These are phyloP conservation scores for Carterocephalus palaemon DNA, from an alignment of 2,888 invertebrate species.

Conservation along the genomic window DNA sequence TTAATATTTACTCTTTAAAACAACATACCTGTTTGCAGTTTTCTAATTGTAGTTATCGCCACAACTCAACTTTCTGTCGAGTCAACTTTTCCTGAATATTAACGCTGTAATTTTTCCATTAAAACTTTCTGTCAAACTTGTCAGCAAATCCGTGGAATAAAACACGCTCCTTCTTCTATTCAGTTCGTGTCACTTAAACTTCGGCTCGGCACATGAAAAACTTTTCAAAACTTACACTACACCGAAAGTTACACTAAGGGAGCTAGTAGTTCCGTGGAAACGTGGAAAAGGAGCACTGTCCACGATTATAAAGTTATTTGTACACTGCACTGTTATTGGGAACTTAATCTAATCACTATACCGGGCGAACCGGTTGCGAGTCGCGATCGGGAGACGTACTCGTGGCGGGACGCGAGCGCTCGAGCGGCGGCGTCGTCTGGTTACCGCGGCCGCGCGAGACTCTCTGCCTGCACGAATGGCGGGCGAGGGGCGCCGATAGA, in stretches of 20 bases:
- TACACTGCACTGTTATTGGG: slow-evolving; percentile 62
- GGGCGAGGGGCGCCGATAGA: slow-evolving; percentile 72
- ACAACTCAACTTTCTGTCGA: slow-evolving; percentile 2
- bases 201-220: slow-evolving; percentile 40
- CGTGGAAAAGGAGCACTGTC: slow-evolving; percentile 5
- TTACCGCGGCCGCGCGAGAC: slow-evolving; percentile 58
- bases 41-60: slow-evolving; percentile 3
- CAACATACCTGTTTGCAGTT: slow-evolving; percentile 15
- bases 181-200: slow-evolving; percentile 50
- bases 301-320: slow-evolving; percentile 35
- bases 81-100: slow-evolving; percentile 31
- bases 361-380: slow-evolving; percentile 52
- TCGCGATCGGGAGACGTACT: slow-evolving; percentile 29
- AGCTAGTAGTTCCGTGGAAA: slow-evolving; percentile 18
- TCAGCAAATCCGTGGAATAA: slow-evolving; percentile 45
- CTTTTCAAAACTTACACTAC: slow-evolving; percentile 60
- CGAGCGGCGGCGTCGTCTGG: slow-evolving; percentile 52
- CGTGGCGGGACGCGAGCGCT: slow-evolving; percentile 24
- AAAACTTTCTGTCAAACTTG: slow-evolving; percentile 42
- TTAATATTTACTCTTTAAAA: too few species aligned
- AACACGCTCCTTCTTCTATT: slow-evolving; percentile 38
- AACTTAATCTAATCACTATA: slow-evolving; percentile 57
- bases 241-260: slow-evolving; percentile 43
- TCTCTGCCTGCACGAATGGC: slow-evolving; percentile 65
- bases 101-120: slow-evolving; percentile 44